phyloP scores from a whole-genome alignment of 2,113 vertebrate genomes.

The Xerus inauris region DNA sequence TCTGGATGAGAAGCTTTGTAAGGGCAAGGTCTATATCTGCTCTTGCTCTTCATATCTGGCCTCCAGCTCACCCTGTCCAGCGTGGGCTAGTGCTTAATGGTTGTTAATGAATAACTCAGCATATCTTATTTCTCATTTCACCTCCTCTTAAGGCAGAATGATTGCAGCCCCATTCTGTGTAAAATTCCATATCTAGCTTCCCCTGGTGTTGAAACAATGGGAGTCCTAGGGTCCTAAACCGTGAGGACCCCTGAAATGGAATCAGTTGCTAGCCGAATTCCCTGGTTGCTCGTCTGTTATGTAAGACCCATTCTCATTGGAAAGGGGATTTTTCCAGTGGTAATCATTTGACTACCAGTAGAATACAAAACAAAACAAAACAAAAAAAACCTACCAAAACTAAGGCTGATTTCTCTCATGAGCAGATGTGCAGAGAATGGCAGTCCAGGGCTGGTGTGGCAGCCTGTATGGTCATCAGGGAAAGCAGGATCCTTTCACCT shows the following conservation, averaged over 20 bases:
- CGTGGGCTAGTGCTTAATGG: fast-evolving
- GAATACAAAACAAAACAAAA: too few species aligned
- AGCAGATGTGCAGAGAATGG: background rate
- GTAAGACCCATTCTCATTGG: background rate
- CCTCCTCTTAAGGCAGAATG: background rate
- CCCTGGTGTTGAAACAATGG: background rate
- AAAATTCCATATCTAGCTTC: background rate
- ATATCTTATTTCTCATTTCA: background rate
- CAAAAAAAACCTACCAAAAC: too few species aligned
- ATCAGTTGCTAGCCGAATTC: background rate
- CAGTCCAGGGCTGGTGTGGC: background rate
- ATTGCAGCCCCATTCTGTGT: background rate
- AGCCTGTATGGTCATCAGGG: background rate
- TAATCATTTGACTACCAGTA: background rate
- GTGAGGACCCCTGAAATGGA: background rate
- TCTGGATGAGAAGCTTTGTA: background rate
- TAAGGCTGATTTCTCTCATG: background rate
- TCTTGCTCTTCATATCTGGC: background rate
- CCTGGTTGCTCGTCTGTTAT: background rate
- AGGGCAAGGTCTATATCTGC: background rate
- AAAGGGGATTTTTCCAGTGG: background rate
- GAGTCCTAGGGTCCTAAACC: background rate
- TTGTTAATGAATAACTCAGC: background rate
- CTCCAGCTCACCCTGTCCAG: background rate
- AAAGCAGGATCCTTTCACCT: background rate